Conservation (phyloP, 1,140 invertebrate species). For the Cyclargus thomasi region DNA sequence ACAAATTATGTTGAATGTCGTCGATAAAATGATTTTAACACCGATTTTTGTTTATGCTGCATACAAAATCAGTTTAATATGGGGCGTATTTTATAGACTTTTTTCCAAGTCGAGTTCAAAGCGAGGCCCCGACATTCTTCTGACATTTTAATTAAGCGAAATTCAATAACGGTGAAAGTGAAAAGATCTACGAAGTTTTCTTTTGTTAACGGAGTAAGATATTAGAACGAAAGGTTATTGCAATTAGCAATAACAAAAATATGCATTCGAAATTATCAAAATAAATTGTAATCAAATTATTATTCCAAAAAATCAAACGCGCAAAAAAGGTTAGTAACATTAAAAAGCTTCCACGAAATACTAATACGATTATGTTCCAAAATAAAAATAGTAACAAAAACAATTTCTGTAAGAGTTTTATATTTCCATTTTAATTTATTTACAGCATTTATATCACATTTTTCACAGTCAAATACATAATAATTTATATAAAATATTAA, state of each 20-base stretch:
- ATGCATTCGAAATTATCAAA: too few relatives aligned
- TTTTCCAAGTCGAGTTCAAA: constrained; percentile 21
- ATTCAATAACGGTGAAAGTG: constrained; percentile 11
- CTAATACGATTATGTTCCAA: neutral
- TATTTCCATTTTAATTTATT: constrained; percentile 33
- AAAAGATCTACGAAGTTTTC: constrained; percentile 11
- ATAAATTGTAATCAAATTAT: too few relatives aligned
- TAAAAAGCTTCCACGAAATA: neutral
- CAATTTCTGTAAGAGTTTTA: neutral
- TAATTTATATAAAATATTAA: constrained; percentile 42
- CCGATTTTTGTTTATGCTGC: neutral
- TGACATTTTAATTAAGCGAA: constrained; percentile 39
- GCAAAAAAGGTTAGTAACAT: too few relatives aligned
- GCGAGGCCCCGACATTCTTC: constrained; percentile 26
- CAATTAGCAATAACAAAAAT: too few relatives aligned
- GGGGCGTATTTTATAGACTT: constrained; percentile 21
- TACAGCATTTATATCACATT: constrained; percentile 66
- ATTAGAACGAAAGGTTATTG: too few relatives aligned
- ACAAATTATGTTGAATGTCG: neutral
- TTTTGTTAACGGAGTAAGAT: neutral
- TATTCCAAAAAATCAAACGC: too few relatives aligned
- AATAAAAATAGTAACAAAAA: neutral
- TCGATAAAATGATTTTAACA: neutral
- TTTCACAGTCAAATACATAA: constrained; percentile 65
- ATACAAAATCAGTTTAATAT: constrained; percentile 26